Percentiles rank a stretch among this genome's conserved stretches.
These are phyloP conservation scores for Xenopus laevis DNA, from an alignment of 2,113 vertebrate species.

Conservation along the genomic window DNA sequence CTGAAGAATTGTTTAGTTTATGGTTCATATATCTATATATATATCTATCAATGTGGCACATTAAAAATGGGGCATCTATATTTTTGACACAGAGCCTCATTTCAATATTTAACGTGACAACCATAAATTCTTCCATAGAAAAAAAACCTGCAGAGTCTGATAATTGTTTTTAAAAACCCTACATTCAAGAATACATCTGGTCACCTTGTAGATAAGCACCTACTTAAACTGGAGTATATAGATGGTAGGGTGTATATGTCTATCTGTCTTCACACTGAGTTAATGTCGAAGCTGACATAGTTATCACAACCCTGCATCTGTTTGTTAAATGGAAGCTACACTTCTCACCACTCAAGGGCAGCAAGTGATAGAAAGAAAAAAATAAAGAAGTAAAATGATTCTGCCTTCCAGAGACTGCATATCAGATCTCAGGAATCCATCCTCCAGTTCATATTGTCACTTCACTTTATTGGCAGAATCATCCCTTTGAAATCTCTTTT, in stretches of 20 bases:
- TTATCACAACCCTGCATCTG: constrained; percentile 22
- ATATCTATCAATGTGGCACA: too few relatives aligned
- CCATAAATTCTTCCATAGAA: too few relatives aligned
- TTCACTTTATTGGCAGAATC: constrained; percentile 5
- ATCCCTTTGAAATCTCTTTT: constrained; percentile 13
- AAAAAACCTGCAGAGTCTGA: too few relatives aligned
- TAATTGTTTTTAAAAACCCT: not conserved
- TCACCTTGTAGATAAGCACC: not conserved
- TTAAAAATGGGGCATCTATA: too few relatives aligned
- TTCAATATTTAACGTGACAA: too few relatives aligned
- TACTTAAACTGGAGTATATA: not conserved
- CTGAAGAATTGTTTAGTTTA: too few relatives aligned
- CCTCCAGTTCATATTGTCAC: constrained; percentile 18
- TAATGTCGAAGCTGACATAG: not conserved
- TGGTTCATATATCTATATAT: too few relatives aligned
- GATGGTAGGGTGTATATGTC: not conserved
- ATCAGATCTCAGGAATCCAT: constrained; percentile 18
- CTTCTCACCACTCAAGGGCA: constrained; percentile 14
- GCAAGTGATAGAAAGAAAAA: constrained; percentile 5
- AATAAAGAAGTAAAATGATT: not conserved
- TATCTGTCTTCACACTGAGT: not conserved
- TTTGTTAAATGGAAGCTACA: constrained; percentile 10
- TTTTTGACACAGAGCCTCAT: too few relatives aligned
- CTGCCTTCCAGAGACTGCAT: not conserved
- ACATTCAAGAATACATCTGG: not conserved